Evolutionary conservation across 2,888 invertebrate genomes (phyloP).

Genomic region (Hyposoter dolosus): DNA sequence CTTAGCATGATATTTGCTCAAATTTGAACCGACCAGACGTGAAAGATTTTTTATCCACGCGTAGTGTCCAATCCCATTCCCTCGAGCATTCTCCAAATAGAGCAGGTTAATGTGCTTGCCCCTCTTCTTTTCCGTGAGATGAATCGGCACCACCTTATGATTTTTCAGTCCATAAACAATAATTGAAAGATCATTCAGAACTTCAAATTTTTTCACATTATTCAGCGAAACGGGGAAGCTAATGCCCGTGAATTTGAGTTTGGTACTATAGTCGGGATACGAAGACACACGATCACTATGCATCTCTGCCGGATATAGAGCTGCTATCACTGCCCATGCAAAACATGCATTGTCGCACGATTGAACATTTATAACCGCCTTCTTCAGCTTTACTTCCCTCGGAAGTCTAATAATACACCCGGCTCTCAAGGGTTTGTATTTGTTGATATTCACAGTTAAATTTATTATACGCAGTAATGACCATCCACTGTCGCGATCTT

Average conservation of each 20-base stretch:
- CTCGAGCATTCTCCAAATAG: no score
- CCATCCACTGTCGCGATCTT: slow-evolving; percentile 1
- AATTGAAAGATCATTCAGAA: not conserved
- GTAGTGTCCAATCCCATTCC: no score
- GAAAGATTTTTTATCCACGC: no score
- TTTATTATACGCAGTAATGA: not conserved
- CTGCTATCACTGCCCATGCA: not conserved
- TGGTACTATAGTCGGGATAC: not conserved
- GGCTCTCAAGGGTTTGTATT: not conserved
- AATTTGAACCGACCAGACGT: no score
- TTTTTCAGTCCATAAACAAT: not conserved
- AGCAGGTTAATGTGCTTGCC: no score
- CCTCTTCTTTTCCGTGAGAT: no score
- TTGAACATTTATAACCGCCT: slow-evolving; percentile 17
- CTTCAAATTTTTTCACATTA: not conserved
- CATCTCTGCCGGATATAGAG: not conserved
- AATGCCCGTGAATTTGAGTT: not conserved
- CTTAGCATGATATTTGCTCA: no score
- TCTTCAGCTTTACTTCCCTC: not conserved
- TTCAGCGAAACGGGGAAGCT: not conserved
- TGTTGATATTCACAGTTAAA: not conserved
- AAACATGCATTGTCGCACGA: slow-evolving; percentile 23
- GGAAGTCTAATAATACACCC: not conserved
- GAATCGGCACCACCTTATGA: no score
- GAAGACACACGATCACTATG: not conserved